phyloP scores from a whole-genome alignment of 2,113 vertebrate species.

The Archocentrus centrarchus region DNA sequence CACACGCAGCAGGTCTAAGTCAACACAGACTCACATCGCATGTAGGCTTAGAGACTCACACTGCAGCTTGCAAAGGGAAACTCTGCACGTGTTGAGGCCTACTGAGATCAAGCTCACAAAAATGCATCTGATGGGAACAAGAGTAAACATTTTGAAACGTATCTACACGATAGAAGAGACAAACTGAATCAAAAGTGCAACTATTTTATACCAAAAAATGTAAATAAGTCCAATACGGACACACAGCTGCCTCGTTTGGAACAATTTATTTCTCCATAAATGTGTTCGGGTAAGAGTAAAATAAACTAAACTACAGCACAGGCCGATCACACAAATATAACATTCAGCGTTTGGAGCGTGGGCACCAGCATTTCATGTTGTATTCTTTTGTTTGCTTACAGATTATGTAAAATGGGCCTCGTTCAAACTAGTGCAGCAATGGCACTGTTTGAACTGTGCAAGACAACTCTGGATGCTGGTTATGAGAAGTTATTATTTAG shows the following conservation, averaged over 20 bases:
- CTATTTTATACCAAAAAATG: too few relatives aligned
- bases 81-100: background rate
- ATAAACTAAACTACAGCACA: too few relatives aligned
- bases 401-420: too few relatives aligned
- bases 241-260: too few relatives aligned
- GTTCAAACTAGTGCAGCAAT: background rate
- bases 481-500: background rate
- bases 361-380: too few relatives aligned
- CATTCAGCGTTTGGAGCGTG: too few relatives aligned
- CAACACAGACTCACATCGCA: background rate
- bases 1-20: slow-evolving; percentile 27
- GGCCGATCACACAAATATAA: too few relatives aligned
- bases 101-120: background rate
- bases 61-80: background rate
- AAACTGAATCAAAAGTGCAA: background rate
- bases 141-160: background rate
- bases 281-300: too few relatives aligned
- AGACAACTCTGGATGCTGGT: background rate
- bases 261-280: too few relatives aligned
- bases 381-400: too few relatives aligned
- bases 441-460: background rate
- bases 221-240: too few relatives aligned
- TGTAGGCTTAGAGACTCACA: background rate
- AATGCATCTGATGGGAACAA: background rate
- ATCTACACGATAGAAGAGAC: background rate